These are phyloP conservation scores for Gymnogyps californianus DNA, from an alignment of 2,113 vertebrate species.

Conservation along the genomic window DNA sequence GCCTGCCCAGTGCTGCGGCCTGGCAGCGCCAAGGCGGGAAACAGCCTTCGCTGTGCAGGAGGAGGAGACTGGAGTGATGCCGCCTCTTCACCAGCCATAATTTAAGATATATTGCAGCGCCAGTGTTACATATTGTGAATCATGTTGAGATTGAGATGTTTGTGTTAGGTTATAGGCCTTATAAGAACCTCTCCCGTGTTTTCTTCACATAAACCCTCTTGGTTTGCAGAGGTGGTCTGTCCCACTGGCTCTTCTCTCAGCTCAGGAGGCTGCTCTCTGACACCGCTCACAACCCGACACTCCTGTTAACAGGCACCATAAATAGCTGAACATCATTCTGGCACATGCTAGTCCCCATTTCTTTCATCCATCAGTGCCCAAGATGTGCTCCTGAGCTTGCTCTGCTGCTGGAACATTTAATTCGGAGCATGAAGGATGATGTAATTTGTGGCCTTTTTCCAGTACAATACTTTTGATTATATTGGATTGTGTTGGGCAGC, in stretches of 20 bases:
- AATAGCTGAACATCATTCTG: background rate
- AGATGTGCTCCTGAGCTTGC: background rate
- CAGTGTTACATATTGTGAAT: background rate
- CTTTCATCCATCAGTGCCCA: background rate
- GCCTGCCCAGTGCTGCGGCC: background rate
- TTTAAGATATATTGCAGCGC: background rate
- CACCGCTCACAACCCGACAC: background rate
- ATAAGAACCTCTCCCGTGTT: background rate
- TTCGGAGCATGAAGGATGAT: background rate
- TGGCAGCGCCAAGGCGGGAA: accelerated
- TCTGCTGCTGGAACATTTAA: slow-evolving; percentile 4
- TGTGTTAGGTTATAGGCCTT: background rate
- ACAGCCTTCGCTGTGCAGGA: background rate
- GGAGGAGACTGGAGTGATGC: background rate
- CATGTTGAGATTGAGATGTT: background rate
- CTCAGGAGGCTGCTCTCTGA: background rate
- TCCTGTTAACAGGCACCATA: background rate
- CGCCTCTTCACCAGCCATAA: background rate
- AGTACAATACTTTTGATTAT: background rate
- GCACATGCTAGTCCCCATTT: background rate
- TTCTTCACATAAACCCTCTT: background rate
- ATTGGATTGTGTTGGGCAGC: background rate
- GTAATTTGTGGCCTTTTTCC: slow-evolving; percentile 14
- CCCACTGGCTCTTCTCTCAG: background rate
- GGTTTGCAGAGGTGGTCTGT: background rate